A percentile compares a stretch with the other conserved stretches of the same genome.
phyloP scores from a whole-genome alignment of 2,797 vertebrate genomes.

The Buphagus erythrorhynchus region DNA sequence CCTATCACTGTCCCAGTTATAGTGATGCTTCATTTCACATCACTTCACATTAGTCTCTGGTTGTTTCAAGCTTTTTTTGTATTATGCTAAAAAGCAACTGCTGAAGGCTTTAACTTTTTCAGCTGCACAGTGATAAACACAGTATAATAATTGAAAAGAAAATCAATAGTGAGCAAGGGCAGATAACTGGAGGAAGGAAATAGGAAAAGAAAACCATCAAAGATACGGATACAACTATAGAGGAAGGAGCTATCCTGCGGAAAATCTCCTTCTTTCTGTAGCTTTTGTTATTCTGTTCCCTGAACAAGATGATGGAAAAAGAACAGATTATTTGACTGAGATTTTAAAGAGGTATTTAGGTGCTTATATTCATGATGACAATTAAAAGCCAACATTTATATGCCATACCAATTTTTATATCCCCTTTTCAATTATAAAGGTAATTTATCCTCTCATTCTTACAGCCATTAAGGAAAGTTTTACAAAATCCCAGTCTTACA shows the following conservation, averaged over 20 bases:
- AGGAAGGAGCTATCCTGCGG: background rate
- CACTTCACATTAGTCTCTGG: background rate
- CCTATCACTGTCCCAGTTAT: background rate
- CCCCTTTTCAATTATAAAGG: background rate
- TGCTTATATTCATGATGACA: constrained; percentile 28
- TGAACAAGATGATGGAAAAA: background rate
- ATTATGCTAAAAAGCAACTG: background rate
- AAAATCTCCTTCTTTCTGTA: background rate
- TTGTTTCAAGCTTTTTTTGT: background rate
- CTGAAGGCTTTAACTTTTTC: background rate
- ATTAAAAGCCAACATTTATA: constrained; percentile 4
- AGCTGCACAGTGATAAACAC: background rate
- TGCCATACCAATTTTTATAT: background rate
- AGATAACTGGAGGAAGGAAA: background rate
- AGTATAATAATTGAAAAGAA: background rate
- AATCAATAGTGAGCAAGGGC: background rate
- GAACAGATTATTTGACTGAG: background rate
- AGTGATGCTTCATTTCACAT: background rate
- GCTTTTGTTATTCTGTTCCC: background rate
- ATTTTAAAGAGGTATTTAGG: constrained; percentile 28
- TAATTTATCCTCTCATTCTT: background rate
- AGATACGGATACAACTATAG: background rate
- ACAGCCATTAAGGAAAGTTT: background rate
- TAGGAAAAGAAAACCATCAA: background rate
- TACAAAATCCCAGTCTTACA: background rate